A percentile compares a stretch with the other conserved stretches of the same genome.
phyloP scores from a whole-genome alignment of 2,113 vertebrate genomes.

The Myiozetetes cayanensis region DNA sequence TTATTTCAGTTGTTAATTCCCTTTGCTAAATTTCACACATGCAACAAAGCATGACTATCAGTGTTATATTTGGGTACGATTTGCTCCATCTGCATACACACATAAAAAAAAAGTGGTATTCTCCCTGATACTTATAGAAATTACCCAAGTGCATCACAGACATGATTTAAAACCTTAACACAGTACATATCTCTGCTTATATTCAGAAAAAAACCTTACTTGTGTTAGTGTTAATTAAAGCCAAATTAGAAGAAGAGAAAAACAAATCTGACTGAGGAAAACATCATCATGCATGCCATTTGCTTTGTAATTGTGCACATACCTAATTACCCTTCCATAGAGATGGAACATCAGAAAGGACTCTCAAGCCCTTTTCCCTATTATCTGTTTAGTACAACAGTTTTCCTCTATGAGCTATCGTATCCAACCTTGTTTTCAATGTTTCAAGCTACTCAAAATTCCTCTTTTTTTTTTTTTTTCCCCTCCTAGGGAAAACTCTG shows the following conservation, averaged over 20 bases:
- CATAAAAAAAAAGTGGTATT: not conserved
- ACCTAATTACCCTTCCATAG: slow-evolving; percentile 12
- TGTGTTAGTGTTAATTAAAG: slow-evolving; percentile 33
- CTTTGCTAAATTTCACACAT: slow-evolving; percentile 14
- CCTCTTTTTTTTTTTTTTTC: not conserved
- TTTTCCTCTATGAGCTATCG: not conserved
- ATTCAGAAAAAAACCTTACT: not conserved
- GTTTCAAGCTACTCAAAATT: not conserved
- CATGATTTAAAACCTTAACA: not conserved
- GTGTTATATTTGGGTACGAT: not conserved
- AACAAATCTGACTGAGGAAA: slow-evolving; percentile 21
- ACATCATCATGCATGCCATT: not conserved
- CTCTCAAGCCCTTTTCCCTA: not conserved
- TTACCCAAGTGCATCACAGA: not conserved
- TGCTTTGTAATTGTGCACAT: slow-evolving; percentile 32
- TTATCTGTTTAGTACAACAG: not conserved
- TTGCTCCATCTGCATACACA: not conserved
- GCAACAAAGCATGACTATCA: not conserved
- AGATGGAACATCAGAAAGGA: not conserved
- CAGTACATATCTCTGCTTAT: not conserved
- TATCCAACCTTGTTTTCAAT: not conserved
- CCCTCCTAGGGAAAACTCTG: not conserved
- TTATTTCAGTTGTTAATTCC: slow-evolving; percentile 31
- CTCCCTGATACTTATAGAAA: not conserved
- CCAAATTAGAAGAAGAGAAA: slow-evolving; percentile 20